Percentiles rank a stretch among this genome's conserved stretches.
phyloP scores from a whole-genome alignment of 53 echinoderm and acorn worm genomes.

The Pentamera pediparva region DNA sequence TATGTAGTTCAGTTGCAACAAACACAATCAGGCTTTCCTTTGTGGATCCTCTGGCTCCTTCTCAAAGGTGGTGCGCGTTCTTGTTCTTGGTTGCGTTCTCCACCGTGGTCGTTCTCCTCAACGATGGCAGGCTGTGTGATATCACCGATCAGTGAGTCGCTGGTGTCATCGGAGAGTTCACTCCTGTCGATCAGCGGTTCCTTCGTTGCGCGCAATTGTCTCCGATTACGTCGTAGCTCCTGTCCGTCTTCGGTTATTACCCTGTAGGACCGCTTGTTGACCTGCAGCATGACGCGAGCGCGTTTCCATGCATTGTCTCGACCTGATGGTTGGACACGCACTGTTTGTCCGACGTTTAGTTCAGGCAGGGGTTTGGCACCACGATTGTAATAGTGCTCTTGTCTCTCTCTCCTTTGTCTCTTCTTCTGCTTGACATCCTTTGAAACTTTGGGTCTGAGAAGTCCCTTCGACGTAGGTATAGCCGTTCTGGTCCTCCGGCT shows the following conservation, averaged over 20 bases:
- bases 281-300: constrained; percentile 21
- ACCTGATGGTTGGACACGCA: constrained; percentile 4
- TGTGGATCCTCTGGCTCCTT: constrained; percentile 8
- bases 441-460: constrained; percentile 45
- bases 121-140: too few species aligned
- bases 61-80: neutral
- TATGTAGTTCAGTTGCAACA: neutral
- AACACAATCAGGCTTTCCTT: neutral
- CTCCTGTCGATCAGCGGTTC: neutral
- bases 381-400: constrained; percentile 25
- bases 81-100: neutral
- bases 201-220: constrained; percentile 21
- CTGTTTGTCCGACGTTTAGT: constrained; percentile 2
- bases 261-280: constrained; percentile 39
- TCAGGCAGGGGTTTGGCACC: neutral
- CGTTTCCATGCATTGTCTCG: neutral
- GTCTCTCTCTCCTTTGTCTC: neutral
- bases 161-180: neutral
- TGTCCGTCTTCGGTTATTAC: constrained; percentile 41
- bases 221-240: constrained; percentile 38
- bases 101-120: too few species aligned
- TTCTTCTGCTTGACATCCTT: constrained; percentile 15
- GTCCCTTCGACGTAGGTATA: constrained; percentile 16
- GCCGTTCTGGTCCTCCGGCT: neutral
- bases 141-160: too few species aligned